These are phyloP conservation scores for Bathynomus jamesi DNA, from an alignment of 1,140 invertebrate species.

Conservation along the genomic window DNA sequence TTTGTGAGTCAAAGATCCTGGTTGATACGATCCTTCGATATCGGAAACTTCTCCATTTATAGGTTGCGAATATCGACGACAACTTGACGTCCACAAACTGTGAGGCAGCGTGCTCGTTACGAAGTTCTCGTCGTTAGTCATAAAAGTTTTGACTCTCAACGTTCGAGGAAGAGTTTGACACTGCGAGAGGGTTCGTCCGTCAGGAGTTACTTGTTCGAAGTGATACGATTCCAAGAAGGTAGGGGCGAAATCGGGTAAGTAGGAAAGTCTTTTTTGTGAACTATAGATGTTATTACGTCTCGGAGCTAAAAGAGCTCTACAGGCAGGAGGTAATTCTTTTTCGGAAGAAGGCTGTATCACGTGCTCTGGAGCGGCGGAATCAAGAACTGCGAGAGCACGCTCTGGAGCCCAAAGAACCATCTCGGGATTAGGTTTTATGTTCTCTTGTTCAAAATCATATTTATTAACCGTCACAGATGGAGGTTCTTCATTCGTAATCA, in stretches of 20 bases:
- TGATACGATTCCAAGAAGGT: not conserved
- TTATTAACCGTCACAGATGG: not conserved
- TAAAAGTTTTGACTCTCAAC: not conserved
- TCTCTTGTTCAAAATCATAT: not conserved
- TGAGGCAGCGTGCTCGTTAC: not conserved
- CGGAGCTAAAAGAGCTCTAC: not conserved
- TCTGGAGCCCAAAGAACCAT: slow-evolving; percentile 24
- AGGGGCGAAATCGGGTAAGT: not conserved
- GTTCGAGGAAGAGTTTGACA: not conserved
- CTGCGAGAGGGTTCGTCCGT: not conserved
- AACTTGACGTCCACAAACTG: not conserved
- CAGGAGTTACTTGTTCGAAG: not conserved
- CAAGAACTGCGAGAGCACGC: slow-evolving; percentile 29
- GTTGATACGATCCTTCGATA: not conserved
- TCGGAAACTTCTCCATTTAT: not conserved
- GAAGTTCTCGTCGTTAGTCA: not conserved
- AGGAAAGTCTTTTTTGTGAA: not conserved
- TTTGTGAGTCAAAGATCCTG: not conserved
- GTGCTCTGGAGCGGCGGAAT: slow-evolving; percentile 32
- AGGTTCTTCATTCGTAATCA: not conserved
- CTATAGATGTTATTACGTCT: not conserved
- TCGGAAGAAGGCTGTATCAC: slow-evolving; percentile 28
- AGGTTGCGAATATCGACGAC: not conserved
- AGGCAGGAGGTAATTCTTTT: slow-evolving; percentile 22
- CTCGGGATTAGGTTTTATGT: not conserved